Percentiles rank a stretch among this genome's conserved stretches.
Conservation (phyloP, 1,140 invertebrate genomes). For the Leptinotarsa texana region DNA sequence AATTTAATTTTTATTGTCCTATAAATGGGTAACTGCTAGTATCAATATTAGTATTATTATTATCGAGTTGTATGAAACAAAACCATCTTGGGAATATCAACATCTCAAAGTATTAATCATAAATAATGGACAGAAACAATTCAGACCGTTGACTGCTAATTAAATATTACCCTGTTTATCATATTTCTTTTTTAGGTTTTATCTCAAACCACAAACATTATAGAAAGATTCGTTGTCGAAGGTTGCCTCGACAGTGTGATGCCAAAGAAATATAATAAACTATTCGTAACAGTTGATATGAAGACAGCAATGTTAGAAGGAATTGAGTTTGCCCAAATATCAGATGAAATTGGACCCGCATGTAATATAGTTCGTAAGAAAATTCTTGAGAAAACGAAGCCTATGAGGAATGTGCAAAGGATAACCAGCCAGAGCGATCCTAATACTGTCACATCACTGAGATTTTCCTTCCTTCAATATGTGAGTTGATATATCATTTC, state of each 20-base stretch:
- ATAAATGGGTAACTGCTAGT: no score
- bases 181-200: slow-evolving; percentile 29
- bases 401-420: slow-evolving; percentile 34
- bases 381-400: slow-evolving; percentile 20
- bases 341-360: slow-evolving; percentile 26
- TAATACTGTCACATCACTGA: neutral
- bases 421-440: slow-evolving; percentile 6
- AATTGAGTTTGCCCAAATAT: slow-evolving; percentile 24
- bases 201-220: slow-evolving; percentile 21
- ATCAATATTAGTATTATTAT: no score
- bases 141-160: no score
- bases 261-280: slow-evolving; percentile 9
- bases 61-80: no score
- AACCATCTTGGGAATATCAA: no score
- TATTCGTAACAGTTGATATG: slow-evolving; percentile 35
- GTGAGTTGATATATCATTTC: slow-evolving; percentile 52
- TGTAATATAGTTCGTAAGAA: slow-evolving; percentile 30
- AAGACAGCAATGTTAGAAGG: slow-evolving; percentile 39
- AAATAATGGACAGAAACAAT: no score
- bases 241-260: slow-evolving; percentile 36
- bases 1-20: no score
- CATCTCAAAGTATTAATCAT: no score
- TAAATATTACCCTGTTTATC: neutral
- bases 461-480: slow-evolving; percentile 60
- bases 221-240: slow-evolving; percentile 32